Percentiles rank a stretch among this genome's conserved stretches.
Conservation (phyloP, 2,888 invertebrate genomes). For the Aelia acuminata region DNA sequence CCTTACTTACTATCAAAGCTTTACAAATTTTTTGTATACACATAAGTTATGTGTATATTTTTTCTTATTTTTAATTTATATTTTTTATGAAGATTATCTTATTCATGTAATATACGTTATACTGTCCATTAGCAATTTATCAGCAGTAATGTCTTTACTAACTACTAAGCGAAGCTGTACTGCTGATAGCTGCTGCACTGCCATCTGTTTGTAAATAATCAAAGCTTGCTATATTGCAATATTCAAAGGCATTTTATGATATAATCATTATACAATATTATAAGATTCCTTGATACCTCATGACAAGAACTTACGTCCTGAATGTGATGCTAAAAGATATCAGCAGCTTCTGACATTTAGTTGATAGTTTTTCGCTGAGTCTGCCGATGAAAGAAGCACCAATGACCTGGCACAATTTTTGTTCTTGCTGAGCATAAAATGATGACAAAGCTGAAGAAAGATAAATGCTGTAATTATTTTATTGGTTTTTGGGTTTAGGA, state of each 20-base stretch:
- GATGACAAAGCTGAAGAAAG: not conserved
- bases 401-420: slow-evolving; percentile 38
- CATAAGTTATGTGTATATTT: not conserved
- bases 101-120: not conserved
- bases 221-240: slow-evolving; percentile 42
- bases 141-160: not conserved
- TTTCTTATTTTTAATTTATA: not conserved
- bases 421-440: slow-evolving; percentile 24
- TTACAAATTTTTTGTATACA: not conserved
- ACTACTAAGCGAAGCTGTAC: not conserved
- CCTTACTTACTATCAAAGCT: not conserved
- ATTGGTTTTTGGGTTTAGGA: slow-evolving; percentile 54
- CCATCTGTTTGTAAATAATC: slow-evolving; percentile 59
- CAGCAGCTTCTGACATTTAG: slow-evolving; percentile 27
- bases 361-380: slow-evolving; percentile 5
- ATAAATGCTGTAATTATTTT: not conserved
- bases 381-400: not conserved
- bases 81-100: not conserved
- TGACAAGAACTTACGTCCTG: not conserved
- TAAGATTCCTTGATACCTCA: not conserved
- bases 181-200: slow-evolving; percentile 45
- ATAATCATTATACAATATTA: not conserved
- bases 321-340: slow-evolving; percentile 34
- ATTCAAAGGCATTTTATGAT: slow-evolving; percentile 12
- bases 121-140: not conserved